Evolutionary conservation across 1,140 invertebrate species (phyloP), one percentile per base, ranked within the genome.

Genomic region (Pemphigus obesinymphae): DNA sequence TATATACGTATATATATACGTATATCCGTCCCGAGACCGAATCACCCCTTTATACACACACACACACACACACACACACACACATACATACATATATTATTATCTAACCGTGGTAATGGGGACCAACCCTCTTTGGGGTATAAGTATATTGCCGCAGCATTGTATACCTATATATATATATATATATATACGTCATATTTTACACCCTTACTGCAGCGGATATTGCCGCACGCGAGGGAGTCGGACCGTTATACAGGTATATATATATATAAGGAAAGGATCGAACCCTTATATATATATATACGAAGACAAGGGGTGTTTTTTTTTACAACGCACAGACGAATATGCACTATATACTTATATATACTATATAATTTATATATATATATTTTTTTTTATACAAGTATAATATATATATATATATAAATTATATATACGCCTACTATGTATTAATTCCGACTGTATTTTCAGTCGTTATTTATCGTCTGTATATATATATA

Each of bases 391-490:
- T 0, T 5, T 53, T 15, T 17, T 15, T 17, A 48, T 48, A 48
- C 45, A 17, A 11, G 17, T 15, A 17, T 48, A 11, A 7, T 48
- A 48, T 48, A 5, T 48, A 50, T 50, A 48, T 48, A 53, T n/a
- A 55, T 55, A 55, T 55, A 23, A 20, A 23, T 3, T 55, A 55
- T 63, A 31, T 63, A 63, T 63, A 63, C 29, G 58, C 58, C 58
- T 63, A 63, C 58, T 17, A n/a, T 58, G 29, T 63, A 63, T 63
- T 31, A 13, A 5, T 63, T 34, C 31, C 17, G 61, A 34, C 31
- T 66, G 31, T 66, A 66, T 66, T 66, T 63, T 66, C 34, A 17
- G 31, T 66, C 61, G 29, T 66, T 66, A 66, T 66, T 66, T 66
- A 66, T 66, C 61, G 61, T 66, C 61, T 66, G n/a, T 23, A 10